These are phyloP conservation scores for Aspidiotus destructor DNA, from an alignment of 2,888 invertebrate genomes.

Conservation along the genomic window DNA sequence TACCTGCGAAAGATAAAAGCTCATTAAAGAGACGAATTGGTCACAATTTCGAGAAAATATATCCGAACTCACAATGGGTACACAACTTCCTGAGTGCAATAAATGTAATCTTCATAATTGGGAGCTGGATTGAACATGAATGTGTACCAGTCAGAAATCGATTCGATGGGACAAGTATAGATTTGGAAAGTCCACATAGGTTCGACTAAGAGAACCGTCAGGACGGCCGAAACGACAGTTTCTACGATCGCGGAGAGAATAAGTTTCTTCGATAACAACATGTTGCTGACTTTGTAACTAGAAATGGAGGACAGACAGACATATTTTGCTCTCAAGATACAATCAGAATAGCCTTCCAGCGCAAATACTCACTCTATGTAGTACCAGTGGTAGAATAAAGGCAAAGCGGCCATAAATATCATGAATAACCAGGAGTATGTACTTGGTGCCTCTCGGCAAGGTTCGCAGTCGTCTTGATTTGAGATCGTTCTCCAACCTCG, in stretches of 20 bases:
- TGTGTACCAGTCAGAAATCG: constrained; percentile 93
- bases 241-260: constrained; percentile 78
- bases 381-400: constrained; percentile 81
- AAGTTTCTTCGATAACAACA: constrained; percentile 42
- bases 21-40: neutral
- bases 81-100: constrained; percentile 96
- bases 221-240: constrained; percentile 60
- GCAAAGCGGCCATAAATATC: constrained; percentile 83
- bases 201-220: constrained; percentile 68
- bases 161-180: constrained; percentile 66
- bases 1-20: constrained; percentile 54
- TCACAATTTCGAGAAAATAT: constrained; percentile 6
- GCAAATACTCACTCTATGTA: constrained; percentile 58
- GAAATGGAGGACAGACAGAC: neutral
- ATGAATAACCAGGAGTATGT: constrained; percentile 90
- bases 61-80: constrained; percentile 78
- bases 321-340: too few species aligned
- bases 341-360: neutral
- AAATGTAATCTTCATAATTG: constrained; percentile 74
- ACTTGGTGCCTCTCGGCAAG: constrained; percentile 63
- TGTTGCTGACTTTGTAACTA: constrained; percentile 30
- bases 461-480: constrained; percentile 59
- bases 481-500: constrained; percentile 62
- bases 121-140: constrained; percentile 87
- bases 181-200: constrained; percentile 69